Evolutionary conservation across 2,113 vertebrate genomes (phyloP).

Genomic region (Rhinolophus ferrumequinum): DNA sequence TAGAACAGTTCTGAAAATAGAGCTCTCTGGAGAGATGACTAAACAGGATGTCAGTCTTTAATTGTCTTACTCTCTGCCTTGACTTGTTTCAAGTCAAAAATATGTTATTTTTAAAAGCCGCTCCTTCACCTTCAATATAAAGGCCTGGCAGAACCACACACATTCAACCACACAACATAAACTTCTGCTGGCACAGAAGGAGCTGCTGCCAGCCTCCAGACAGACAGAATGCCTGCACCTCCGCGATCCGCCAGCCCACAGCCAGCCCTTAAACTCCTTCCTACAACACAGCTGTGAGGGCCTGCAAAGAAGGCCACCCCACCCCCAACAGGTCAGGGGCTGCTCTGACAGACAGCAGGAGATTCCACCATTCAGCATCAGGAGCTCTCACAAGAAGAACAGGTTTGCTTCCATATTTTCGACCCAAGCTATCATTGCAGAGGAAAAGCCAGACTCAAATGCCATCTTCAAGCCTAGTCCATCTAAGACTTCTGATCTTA

Average conservation of each 20-base stretch:
- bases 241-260: neutral
- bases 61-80: constrained; percentile 55
- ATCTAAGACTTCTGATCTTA: neutral
- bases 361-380: neutral
- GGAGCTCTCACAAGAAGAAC: neutral
- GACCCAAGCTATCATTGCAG: rapidly evolving
- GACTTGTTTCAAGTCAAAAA: constrained; percentile 73
- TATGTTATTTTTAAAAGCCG: constrained; percentile 76
- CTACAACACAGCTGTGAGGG: neutral
- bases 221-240: neutral
- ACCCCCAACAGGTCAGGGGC: rapidly evolving
- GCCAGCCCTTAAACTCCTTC: neutral
- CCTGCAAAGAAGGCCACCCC: neutral
- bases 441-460: neutral
- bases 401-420: neutral
- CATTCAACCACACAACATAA: neutral
- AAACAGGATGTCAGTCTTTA: constrained; percentile 67
- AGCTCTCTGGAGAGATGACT: constrained; percentile 74
- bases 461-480: neutral
- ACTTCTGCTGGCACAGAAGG: neutral
- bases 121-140: constrained; percentile 67
- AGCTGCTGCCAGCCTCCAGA: neutral
- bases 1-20: constrained; percentile 79
- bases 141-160: constrained; percentile 49
- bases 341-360: neutral